Base-by-base conservation (phyloP, 2,797 vertebrate species). In the Coregonus suidteri region DNA sequence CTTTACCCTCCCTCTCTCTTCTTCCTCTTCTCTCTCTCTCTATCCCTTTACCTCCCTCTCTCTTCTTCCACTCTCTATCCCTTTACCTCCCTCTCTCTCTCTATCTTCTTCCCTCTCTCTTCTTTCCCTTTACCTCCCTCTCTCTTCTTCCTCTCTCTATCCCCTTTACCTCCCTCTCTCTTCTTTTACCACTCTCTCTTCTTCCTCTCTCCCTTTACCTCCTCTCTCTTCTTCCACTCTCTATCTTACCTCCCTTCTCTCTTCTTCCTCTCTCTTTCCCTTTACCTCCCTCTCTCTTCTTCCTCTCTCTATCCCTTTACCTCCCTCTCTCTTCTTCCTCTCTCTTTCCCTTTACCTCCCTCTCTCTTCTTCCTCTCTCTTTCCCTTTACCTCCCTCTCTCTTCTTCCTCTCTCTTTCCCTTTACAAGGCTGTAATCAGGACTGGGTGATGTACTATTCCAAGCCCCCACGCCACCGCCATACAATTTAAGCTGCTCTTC, bases 371-470 rank as follows among this genome's bases (percentile, higher is more conserved):
- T 56, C 54, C 31, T 34, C 16, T 18, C 16, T 56, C 52, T 16
- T 0, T 20, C 20, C 20, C 20, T 20, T 20, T 20, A 20, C 20
- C 20, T 20, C 25, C 25, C 25, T 25, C 52, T 53, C 52, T 3
- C 52, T 56, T 56, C 4, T n/a, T 56, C 54, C 31, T 34, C 16
- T 18, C 16, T 56, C 53, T 16, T 54, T 76, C 51, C 31, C 56
- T 5, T 52, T 11, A 73, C 77, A 66, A 83, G 66, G 75, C 62
- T 64, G 70, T 66, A 79, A 74, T 77, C 71, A 64, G 54, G 30
- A n/a, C 9, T 25, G 41, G 15, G 35, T 76, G 59, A 74, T 37
- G 30, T 9, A 74, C 53, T n/a, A 54, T 7, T 53, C 72, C 30
- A n/a, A 4, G 6, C n/a, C n/a, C 15, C 71, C 47, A n/a, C 9